phyloP scores from a whole-genome alignment of 2,113 vertebrate genomes.

The Pollimyrus isidori region DNA sequence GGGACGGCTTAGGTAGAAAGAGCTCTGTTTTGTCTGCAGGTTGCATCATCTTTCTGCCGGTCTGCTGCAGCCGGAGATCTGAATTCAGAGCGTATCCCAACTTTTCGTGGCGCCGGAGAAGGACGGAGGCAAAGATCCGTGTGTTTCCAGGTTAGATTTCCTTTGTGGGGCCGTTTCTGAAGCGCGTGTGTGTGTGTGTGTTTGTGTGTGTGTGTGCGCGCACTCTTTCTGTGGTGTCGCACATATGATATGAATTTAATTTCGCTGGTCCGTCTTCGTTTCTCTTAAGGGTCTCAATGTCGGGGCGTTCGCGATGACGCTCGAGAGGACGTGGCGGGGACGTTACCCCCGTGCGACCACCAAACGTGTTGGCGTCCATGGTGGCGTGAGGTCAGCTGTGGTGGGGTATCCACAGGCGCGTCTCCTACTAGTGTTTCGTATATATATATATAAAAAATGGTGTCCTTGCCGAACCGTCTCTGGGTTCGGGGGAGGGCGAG shows the following conservation, averaged over 20 bases:
- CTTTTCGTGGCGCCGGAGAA: not conserved
- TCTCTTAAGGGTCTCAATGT: not conserved
- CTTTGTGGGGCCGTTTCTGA: not conserved
- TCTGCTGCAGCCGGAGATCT: slow-evolving; percentile 7
- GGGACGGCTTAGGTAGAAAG: slow-evolving; percentile 3
- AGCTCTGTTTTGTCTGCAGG: slow-evolving; percentile 11
- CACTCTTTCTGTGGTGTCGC: not conserved
- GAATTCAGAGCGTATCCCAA: slow-evolving; percentile 16
- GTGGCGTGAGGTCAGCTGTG: not conserved
- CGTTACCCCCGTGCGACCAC: no score
- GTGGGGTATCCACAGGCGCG: not conserved
- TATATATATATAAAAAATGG: not conserved
- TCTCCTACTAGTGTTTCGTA: not conserved
- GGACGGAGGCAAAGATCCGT: not conserved
- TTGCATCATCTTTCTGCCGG: slow-evolving; percentile 21
- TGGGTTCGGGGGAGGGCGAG: not conserved
- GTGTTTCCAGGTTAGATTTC: slow-evolving; percentile 1
- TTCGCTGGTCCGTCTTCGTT: not conserved
- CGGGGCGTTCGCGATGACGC: not conserved
- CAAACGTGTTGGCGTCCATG: not conserved
- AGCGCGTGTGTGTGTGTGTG: not conserved
- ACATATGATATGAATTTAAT: not conserved
- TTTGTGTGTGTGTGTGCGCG: not conserved
- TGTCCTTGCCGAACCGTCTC: not conserved
- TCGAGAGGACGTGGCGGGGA: not conserved